Base-by-base conservation (phyloP, 2,113 vertebrate genomes). In the Aythya baeri region DNA sequence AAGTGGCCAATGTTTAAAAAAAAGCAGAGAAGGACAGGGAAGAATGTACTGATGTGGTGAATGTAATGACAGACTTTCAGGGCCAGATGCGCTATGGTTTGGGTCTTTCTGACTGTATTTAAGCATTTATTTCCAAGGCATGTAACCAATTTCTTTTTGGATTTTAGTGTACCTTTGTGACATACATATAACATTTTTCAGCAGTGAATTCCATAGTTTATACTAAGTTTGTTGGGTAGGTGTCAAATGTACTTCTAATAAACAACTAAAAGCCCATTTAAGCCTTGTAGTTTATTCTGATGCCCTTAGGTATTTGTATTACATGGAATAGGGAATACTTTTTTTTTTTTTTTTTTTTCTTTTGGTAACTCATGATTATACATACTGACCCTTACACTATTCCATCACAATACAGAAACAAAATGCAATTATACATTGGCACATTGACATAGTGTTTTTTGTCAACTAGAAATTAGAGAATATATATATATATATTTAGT, bases 401-500 rank as follows among this genome's bases (percentile, higher is more conserved):
- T 9, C 7, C 41, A 61, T 5, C 11, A 22, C 16, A 2, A n/a
- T 38, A 63, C 1, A 3, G 34, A 76, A 11, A 43, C 4, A 17
- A 32, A 15, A 57, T 36, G 32, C 65, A 85, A 70, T 68, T 77
- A 34, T 22, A 54, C 25, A 59, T 36, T 27, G 6, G 63, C 20
- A 54, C 25, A 59, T 36, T 27, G 6, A 68, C 20, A 36, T 41
- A 16, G 2, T 29, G 18, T 1, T 1, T 0, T n/a, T 70, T 77
- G 36, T 61, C 26, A 68, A 57, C 23, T 46, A 91, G 23, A 58
- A 72, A 72, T 44, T 21, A 61, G 9, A 73, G 25, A 73, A 11
- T 50, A 50, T 25, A 50, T 50, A 50, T 25, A 50, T 50, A 50
- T 50, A 23, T 3, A 52, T 52, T 52, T 25, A 52, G 12, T 52